Percentiles rank a stretch among this genome's conserved stretches.
phyloP scores from a whole-genome alignment of 2,113 vertebrate species.

The Phylloscopus whistleri region DNA sequence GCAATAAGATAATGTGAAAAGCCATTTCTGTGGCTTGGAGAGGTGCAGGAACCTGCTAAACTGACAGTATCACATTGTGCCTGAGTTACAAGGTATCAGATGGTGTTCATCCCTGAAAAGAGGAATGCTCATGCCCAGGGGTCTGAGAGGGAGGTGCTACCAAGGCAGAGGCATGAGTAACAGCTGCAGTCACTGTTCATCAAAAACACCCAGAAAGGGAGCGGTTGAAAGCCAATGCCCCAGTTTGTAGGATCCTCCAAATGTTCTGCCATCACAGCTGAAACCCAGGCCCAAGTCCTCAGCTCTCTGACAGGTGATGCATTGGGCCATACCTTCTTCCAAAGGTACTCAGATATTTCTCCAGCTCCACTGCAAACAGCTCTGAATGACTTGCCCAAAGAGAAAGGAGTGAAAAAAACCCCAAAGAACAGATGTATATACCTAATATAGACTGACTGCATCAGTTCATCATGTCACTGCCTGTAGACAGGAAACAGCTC shows the following conservation, averaged over 20 bases:
- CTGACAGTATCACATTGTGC: background rate
- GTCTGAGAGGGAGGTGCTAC: rapidly evolving
- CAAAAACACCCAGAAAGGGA: background rate
- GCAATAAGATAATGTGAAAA: background rate
- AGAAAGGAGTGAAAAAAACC: background rate
- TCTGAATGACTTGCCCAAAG: background rate
- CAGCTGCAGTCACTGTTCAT: background rate
- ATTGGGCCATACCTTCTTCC: background rate
- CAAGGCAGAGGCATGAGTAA: background rate
- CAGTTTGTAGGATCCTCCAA: background rate
- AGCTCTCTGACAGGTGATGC: background rate
- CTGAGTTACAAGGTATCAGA: background rate
- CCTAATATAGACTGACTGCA: background rate
- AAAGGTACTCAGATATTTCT: background rate
- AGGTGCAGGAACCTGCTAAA: background rate
- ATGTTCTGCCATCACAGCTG: background rate
- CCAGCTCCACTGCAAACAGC: background rate
- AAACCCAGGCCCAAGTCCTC: rapidly evolving
- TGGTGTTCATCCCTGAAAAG: background rate
- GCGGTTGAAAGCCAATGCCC: rapidly evolving
- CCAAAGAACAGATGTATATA: background rate
- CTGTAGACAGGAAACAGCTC: background rate
- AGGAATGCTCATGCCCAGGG: background rate
- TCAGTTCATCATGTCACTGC: background rate
- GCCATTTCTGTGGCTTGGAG: background rate